Evolutionary conservation across 2,113 vertebrate species (phyloP).

Genomic region (Tetrax tetrax): DNA sequence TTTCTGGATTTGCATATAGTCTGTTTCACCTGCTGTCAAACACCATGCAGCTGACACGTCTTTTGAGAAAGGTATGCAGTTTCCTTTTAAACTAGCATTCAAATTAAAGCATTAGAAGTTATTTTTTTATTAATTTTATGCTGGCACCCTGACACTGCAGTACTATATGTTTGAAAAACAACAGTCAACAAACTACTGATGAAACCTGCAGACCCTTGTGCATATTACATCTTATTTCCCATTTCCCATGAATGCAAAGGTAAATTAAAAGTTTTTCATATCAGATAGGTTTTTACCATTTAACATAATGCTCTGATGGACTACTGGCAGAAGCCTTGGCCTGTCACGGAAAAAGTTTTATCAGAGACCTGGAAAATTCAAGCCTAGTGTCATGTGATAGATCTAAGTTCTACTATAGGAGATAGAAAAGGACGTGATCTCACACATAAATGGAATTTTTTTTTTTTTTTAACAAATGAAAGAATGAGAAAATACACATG

Average conservation of each 20-base stretch:
- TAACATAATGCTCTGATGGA: neutral
- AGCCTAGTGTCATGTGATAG: neutral
- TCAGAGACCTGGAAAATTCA: neutral
- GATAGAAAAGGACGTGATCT: neutral
- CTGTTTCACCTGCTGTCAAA: conserved; percentile 12
- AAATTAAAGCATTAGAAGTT: neutral
- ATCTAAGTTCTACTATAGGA: neutral
- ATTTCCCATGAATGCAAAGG: neutral
- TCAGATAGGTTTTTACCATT: neutral
- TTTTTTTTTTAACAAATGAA: neutral
- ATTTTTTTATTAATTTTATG: neutral
- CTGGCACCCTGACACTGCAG: neutral
- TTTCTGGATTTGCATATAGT: conserved; percentile 25
- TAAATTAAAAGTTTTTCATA: neutral
- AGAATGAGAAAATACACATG: neutral
- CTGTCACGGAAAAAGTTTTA: neutral
- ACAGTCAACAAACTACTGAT: neutral
- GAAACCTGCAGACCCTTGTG: neutral
- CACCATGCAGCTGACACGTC: neutral
- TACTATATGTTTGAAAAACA: neutral
- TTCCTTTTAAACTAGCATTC: neutral
- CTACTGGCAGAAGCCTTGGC: neutral
- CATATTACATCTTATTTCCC: neutral
- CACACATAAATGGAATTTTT: neutral
- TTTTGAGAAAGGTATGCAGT: neutral